phyloP scores from a whole-genome alignment of 2,888 invertebrate species.

The Torymus tubicola region DNA sequence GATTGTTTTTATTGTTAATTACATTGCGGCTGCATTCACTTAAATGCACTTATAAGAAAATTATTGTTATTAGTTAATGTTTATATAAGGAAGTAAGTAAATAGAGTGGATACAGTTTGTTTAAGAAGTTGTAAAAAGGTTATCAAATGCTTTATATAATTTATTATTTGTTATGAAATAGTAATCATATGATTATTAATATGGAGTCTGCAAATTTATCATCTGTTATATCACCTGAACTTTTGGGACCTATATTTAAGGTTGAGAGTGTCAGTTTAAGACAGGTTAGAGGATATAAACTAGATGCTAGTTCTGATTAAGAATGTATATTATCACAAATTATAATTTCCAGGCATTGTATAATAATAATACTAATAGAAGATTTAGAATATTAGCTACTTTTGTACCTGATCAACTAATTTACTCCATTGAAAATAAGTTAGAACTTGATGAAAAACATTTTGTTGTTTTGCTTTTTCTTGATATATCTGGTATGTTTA shows the following conservation, averaged over 20 bases:
- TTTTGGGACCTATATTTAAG: constrained; percentile 64
- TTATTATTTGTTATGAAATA: too few relatives aligned
- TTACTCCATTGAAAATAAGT: constrained; percentile 76
- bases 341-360: constrained; percentile 23
- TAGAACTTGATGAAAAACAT: constrained; percentile 77
- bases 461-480: constrained; percentile 78
- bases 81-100: too few relatives aligned
- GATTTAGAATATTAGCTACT: constrained; percentile 78
- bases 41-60: too few relatives aligned
- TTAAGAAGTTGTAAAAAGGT: too few relatives aligned
- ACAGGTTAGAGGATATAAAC: constrained; percentile 61
- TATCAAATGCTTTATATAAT: too few relatives aligned
- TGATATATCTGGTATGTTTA: constrained; percentile 64
- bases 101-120: too few relatives aligned
- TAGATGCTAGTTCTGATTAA: background rate
- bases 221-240: constrained; percentile 59
- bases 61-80: too few relatives aligned
- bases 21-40: too few relatives aligned
- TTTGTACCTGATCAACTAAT: constrained; percentile 80
- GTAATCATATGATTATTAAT: background rate
- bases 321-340: background rate
- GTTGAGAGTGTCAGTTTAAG: constrained; percentile 58
- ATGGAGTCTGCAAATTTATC: constrained; percentile 5
- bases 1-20: too few relatives aligned
- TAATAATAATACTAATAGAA: constrained; percentile 70